These are phyloP conservation scores for Colostygia pectinataria DNA, from an alignment of 2,888 invertebrate species.

Conservation along the genomic window DNA sequence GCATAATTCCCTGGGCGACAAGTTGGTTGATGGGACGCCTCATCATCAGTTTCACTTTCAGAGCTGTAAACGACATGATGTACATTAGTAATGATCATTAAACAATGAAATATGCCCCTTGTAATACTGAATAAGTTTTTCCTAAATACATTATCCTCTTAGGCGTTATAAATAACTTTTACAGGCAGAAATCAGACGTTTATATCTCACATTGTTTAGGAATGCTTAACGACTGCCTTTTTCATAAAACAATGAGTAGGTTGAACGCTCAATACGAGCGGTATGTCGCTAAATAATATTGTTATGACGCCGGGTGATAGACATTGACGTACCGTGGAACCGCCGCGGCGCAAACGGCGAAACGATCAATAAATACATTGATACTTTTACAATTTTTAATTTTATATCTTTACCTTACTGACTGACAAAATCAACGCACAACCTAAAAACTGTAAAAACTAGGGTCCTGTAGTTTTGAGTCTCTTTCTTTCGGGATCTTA, in stretches of 20 bases:
- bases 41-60: slow-evolving; percentile 98
- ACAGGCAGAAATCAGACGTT: slow-evolving; percentile 9
- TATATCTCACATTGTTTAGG: slow-evolving; percentile 25
- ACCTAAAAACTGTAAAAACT: too few species aligned
- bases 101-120: slow-evolving; percentile 12
- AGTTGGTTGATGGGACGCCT: slow-evolving; percentile 97
- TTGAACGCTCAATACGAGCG: slow-evolving; percentile 50
- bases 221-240: slow-evolving; percentile 48
- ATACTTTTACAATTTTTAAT: too few species aligned
- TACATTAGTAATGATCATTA: too few species aligned
- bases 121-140: slow-evolving; percentile 16
- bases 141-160: slow-evolving; percentile 26
- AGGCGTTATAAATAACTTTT: slow-evolving; percentile 27
- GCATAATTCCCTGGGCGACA: slow-evolving; percentile 99
- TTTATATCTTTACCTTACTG: too few species aligned
- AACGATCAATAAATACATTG: slow-evolving; percentile 68
- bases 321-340: slow-evolving; percentile 59
- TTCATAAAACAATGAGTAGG: slow-evolving; percentile 60
- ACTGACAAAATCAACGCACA: too few species aligned
- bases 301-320: slow-evolving; percentile 70
- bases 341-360: slow-evolving; percentile 41
- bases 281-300: slow-evolving; percentile 48
- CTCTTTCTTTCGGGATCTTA: too few species aligned
- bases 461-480: too few species aligned
- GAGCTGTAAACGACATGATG: slow-evolving; percentile 87